Conservation (phyloP, 1,140 invertebrate species). For the Octopus bimaculoides region DNA sequence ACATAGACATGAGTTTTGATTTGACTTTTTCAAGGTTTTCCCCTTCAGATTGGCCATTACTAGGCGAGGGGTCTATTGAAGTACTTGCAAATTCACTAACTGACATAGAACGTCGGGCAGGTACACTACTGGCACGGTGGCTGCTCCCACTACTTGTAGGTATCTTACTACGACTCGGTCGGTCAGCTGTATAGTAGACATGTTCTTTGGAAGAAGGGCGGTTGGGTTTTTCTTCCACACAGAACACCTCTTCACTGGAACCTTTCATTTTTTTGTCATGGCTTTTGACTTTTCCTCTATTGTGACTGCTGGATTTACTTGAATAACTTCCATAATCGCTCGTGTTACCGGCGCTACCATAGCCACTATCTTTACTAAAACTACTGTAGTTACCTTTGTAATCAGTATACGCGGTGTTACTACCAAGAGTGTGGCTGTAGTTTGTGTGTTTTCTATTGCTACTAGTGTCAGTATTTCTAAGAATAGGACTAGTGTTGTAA, state of each 20-base stretch:
- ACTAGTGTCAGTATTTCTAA: neutral
- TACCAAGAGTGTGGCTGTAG: neutral
- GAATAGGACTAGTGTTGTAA: neutral
- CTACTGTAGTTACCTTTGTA: too few species aligned
- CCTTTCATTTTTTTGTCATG: neutral
- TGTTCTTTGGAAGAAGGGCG: neutral
- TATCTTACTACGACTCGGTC: neutral
- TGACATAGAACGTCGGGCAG: neutral
- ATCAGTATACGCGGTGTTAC: neutral
- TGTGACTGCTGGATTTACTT: neutral
- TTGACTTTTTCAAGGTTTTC: conserved; percentile 69
- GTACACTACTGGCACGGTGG: conserved; percentile 10
- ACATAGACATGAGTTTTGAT: conserved; percentile 77
- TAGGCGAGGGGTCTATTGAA: neutral
- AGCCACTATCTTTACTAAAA: too few species aligned
- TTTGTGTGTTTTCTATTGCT: neutral
- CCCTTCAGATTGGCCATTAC: conserved; percentile 38
- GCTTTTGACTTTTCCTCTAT: neutral
- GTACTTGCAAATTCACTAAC: conserved; percentile 5
- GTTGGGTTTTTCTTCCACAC: neutral
- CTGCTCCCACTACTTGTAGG: neutral
- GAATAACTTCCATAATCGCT: too few species aligned
- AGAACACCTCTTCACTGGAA: too few species aligned
- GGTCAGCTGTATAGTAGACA: conserved; percentile 7
- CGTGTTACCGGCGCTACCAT: too few species aligned